phyloP scores from a whole-genome alignment of 2,888 invertebrate genomes.

The Crocallis elinguaria region DNA sequence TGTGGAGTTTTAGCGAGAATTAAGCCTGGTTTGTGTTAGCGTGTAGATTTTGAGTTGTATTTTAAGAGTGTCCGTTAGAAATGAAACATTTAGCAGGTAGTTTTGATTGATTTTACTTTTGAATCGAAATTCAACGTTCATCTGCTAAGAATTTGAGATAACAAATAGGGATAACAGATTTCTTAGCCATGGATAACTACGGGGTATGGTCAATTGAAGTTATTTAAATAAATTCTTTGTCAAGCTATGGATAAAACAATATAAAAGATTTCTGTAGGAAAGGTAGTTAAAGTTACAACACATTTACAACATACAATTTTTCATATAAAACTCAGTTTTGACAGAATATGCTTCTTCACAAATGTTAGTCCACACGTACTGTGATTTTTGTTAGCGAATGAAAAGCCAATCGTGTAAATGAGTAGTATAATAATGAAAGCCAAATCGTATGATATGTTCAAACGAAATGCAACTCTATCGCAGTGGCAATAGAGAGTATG shows the following conservation, averaged over 20 bases:
- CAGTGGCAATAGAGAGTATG: conserved; percentile 43
- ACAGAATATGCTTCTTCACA: neutral
- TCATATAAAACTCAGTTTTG: neutral
- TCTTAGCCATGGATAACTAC: neutral
- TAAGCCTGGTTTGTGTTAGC: neutral
- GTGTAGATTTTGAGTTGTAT: neutral
- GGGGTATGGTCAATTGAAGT: no score
- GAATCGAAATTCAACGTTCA: neutral
- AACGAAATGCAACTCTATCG: conserved; percentile 35
- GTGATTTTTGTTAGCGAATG: conserved; percentile 24
- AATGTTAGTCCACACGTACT: conserved; percentile 14
- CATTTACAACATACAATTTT: neutral
- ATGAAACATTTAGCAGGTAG: neutral
- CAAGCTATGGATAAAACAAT: no score
- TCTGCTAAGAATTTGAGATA: neutral
- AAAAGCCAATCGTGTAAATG: conserved; percentile 27
- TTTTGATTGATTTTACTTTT: neutral
- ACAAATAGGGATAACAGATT: neutral
- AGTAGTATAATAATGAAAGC: conserved; percentile 7
- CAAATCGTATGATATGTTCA: conserved; percentile 16
- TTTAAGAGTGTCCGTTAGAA: neutral
- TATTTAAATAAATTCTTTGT: no score
- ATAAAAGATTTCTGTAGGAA: no score
- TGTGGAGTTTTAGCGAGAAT: conserved; percentile 5
- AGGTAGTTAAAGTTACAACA: neutral